Evolutionary conservation across 2,113 vertebrate species (phyloP).

Genomic region (Rallus limicola): DNA sequence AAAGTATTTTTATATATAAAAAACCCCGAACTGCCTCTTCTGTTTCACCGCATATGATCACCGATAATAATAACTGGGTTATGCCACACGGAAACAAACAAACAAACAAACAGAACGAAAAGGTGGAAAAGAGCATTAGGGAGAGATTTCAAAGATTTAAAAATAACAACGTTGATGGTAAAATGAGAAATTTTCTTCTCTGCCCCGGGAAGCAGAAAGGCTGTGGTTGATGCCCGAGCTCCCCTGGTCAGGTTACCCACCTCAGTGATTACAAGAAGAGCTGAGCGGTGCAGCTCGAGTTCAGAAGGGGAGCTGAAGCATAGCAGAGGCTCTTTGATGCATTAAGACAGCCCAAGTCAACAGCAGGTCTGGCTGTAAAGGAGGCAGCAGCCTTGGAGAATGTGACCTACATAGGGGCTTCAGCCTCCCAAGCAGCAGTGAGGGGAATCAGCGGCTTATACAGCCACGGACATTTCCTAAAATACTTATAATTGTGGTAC

Average conservation of each 20-base stretch:
- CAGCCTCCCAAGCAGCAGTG: constrained; percentile 34
- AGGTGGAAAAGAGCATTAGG: neutral
- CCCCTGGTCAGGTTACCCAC: constrained; percentile 36
- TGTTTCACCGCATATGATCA: neutral
- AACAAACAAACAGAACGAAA: neutral
- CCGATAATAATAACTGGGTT: neutral
- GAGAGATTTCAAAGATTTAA: neutral
- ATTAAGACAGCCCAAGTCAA: constrained; percentile 54
- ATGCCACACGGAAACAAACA: neutral
- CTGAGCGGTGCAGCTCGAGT: constrained; percentile 13
- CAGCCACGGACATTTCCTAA: constrained; percentile 10
- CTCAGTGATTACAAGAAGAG: constrained; percentile 35
- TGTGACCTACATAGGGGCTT: constrained; percentile 62
- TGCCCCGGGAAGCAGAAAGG: neutral
- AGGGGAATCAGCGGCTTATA: constrained; percentile 26
- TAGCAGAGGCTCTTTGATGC: constrained; percentile 32
- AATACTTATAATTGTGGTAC: neutral
- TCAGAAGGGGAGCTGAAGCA: constrained; percentile 51
- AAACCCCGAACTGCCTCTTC: neutral
- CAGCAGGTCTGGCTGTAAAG: constrained; percentile 48
- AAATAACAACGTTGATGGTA: neutral
- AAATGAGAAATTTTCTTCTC: neutral
- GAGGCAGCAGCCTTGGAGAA: constrained; percentile 47
- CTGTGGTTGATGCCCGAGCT: neutral
- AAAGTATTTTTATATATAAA: neutral